phyloP scores from a whole-genome alignment of 1,140 invertebrate species.

The Euglossa dilemma region DNA sequence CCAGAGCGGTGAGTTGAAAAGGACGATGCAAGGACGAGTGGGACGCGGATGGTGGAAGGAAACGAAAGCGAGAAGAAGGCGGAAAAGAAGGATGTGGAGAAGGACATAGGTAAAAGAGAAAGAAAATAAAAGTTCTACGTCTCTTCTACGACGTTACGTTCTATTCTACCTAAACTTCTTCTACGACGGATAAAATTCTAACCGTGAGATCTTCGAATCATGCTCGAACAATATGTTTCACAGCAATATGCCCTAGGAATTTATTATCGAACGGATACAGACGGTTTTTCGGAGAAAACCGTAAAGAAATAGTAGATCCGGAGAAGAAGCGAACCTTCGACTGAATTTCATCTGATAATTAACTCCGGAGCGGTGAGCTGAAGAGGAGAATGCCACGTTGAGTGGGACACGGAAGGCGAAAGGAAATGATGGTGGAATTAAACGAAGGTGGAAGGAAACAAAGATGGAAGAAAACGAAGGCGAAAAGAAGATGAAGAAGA shows the following conservation, averaged over 20 bases:
- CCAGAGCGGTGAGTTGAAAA: no score
- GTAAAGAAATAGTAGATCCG: background rate
- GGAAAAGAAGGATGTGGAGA: background rate
- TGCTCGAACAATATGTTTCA: no score
- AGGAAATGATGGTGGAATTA: no score
- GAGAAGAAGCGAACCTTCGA: conserved; percentile 11
- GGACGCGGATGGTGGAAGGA: background rate
- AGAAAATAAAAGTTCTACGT: background rate
- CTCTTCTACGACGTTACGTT: background rate
- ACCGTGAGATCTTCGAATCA: no score
- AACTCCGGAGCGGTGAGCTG: background rate
- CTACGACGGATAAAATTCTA: background rate
- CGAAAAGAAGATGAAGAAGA: no score
- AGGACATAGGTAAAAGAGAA: background rate
- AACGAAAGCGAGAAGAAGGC: background rate
- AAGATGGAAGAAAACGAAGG: no score
- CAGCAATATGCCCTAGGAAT: no score
- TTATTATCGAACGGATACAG: no score
- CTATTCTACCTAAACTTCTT: background rate
- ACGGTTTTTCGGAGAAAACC: no score
- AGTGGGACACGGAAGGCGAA: background rate
- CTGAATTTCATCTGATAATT: conserved; percentile 33
- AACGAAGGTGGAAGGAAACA: background rate
- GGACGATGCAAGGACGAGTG: background rate
- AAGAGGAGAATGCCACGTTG: background rate